Percentiles rank a stretch among this genome's conserved stretches.
Conservation (phyloP, 1,140 invertebrate genomes). For the Psilanteris sp. region DNA sequence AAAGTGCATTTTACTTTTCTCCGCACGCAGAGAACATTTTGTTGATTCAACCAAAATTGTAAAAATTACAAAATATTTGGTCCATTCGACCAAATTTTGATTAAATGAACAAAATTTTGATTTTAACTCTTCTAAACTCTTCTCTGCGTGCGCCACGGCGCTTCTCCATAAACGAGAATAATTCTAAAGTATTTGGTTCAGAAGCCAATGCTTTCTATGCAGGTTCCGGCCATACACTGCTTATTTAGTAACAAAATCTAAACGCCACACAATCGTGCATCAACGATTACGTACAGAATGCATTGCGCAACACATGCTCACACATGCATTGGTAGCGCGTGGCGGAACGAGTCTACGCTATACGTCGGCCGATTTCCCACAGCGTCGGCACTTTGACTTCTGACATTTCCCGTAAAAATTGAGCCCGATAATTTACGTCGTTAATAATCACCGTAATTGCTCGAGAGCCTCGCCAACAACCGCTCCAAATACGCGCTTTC, state of each 20-base stretch:
- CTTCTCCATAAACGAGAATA: too few relatives aligned
- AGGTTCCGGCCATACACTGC: neutral
- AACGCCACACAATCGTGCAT: slow-evolving; percentile 20
- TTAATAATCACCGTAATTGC: slow-evolving; percentile 34
- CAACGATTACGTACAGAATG: slow-evolving; percentile 28
- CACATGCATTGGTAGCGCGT: slow-evolving; percentile 22
- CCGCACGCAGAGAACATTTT: too few relatives aligned
- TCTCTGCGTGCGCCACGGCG: too few relatives aligned
- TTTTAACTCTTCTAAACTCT: too few relatives aligned
- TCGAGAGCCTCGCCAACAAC: neutral
- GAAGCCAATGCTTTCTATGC: too few relatives aligned
- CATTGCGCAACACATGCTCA: slow-evolving; percentile 33
- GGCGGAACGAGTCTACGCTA: slow-evolving; percentile 33
- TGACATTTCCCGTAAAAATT: slow-evolving; percentile 55
- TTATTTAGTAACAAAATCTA: slow-evolving; percentile 17
- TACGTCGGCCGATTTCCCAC: slow-evolving; percentile 56
- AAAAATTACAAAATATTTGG: too few relatives aligned
- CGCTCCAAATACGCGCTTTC: neutral
- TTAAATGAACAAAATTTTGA: too few relatives aligned
- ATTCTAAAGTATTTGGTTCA: too few relatives aligned
- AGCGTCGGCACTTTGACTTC: slow-evolving; percentile 50
- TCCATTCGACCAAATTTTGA: too few relatives aligned
- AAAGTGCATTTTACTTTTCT: too few relatives aligned
- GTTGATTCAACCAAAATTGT: too few relatives aligned
- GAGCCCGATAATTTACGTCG: slow-evolving; percentile 21